Evolutionary conservation across 1,140 invertebrate genomes (phyloP).

Genomic region (Drosophila arawakana): DNA sequence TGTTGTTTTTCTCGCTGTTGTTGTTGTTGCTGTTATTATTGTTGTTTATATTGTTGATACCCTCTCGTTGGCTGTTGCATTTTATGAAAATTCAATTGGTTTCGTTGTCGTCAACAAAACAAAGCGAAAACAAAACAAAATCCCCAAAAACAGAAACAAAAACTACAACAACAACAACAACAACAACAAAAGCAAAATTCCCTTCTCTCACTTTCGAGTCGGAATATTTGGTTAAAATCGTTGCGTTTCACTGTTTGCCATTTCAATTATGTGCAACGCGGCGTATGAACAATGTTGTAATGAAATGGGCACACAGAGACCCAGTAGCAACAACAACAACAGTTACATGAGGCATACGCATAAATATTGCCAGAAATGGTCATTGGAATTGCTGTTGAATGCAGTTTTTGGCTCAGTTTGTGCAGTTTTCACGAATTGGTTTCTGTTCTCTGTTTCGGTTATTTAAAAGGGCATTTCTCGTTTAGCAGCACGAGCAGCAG

Average conservation of each 20-base stretch:
- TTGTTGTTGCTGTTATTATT: constrained; percentile 39
- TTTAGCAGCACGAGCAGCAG: constrained; percentile 26
- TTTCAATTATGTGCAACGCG: constrained; percentile 82
- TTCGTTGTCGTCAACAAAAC: constrained; percentile 63
- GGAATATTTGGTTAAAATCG: constrained; percentile 78
- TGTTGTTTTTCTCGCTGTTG: constrained; percentile 37
- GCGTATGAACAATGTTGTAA: constrained; percentile 82
- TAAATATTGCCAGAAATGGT: constrained; percentile 51
- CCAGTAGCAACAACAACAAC: constrained; percentile 15
- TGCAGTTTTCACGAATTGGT: constrained; percentile 54
- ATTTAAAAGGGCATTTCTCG: constrained; percentile 78
- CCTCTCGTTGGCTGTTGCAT: constrained; percentile 49
- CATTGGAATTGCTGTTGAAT: constrained; percentile 40
- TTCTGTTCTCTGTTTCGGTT: constrained; percentile 63
- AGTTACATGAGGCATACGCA: constrained; percentile 38
- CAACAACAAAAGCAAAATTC: constrained; percentile 3
- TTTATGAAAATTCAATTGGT: constrained; percentile 81
- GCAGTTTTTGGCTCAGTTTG: constrained; percentile 52
- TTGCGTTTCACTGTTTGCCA: constrained; percentile 81
- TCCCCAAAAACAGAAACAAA: not conserved
- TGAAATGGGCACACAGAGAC: constrained; percentile 68
- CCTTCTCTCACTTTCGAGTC: constrained; percentile 27
- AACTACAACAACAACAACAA: not conserved
- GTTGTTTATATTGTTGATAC: constrained; percentile 51
- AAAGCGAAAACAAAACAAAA: constrained; percentile 48